A percentile compares a stretch with the other conserved stretches of the same genome.
These are phyloP conservation scores for Nyctalus aviator DNA, from an alignment of 2,797 vertebrate genomes.

Conservation along the genomic window DNA sequence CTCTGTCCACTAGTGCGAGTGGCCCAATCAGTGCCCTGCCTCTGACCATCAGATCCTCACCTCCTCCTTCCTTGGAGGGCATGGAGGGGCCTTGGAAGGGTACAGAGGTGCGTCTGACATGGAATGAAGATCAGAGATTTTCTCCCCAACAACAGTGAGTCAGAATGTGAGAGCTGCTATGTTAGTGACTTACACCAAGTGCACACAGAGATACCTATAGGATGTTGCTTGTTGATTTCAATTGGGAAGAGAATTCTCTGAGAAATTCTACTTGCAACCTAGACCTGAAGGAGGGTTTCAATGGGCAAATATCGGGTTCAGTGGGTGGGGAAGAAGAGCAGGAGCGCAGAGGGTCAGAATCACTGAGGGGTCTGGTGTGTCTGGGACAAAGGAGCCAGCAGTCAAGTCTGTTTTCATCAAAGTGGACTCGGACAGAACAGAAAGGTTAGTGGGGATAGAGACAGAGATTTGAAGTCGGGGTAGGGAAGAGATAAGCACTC, in stretches of 20 bases:
- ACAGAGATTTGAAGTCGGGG: background rate
- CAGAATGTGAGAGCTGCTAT: background rate
- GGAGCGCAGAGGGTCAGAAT: no score
- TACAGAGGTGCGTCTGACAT: background rate
- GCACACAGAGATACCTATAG: no score
- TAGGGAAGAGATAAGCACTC: background rate
- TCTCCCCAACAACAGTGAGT: background rate
- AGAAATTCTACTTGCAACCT: background rate
- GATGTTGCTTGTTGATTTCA: background rate
- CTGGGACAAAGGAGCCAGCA: background rate
- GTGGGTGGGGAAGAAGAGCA: background rate
- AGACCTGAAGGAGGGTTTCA: background rate
- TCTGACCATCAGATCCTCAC: background rate
- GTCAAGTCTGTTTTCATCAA: background rate
- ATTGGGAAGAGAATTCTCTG: background rate
- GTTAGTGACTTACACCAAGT: background rate
- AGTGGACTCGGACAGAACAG: background rate
- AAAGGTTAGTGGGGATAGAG: background rate
- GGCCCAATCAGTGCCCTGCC: background rate
- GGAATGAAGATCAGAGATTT: background rate
- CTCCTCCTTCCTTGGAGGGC: background rate
- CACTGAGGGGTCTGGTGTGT: fast-evolving
- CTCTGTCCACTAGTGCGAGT: background rate
- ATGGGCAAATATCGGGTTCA: background rate
- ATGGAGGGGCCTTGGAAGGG: background rate